Percentiles rank a stretch among this genome's conserved stretches.
Conservation (phyloP, 2,888 invertebrate species). For the Neocrepidodera transversa region DNA sequence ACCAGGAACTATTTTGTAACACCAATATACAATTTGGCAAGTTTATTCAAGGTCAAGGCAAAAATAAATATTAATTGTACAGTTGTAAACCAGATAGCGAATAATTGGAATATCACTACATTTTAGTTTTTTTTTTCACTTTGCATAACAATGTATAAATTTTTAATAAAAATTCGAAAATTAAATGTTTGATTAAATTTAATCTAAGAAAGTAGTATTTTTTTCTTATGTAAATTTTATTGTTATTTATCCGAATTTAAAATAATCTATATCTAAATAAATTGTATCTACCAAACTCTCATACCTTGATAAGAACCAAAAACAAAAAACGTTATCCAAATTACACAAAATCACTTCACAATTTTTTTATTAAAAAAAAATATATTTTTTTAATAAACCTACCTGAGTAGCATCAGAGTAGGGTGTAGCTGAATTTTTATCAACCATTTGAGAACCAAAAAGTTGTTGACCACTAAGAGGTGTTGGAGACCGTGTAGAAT, state of each 20-base stretch:
- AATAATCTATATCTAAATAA: too few species aligned
- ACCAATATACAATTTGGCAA: slow-evolving; percentile 12
- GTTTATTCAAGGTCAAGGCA: slow-evolving; percentile 23
- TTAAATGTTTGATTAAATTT: too few species aligned
- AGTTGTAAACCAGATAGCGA: background rate
- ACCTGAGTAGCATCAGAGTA: slow-evolving; percentile 99
- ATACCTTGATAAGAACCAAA: slow-evolving; percentile 14
- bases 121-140: slow-evolving; percentile 1
- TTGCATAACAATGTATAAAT: background rate
- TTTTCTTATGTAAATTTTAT: too few species aligned
- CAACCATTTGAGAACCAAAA: slow-evolving; percentile 91
- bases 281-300: background rate
- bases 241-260: too few species aligned
- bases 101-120: background rate
- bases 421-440: slow-evolving; percentile 90
- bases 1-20: slow-evolving; percentile 10
- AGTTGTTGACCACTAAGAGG: slow-evolving; percentile 71
- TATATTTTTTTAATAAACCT: slow-evolving; percentile 59
- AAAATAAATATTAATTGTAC: slow-evolving; percentile 3
- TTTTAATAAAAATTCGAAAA: too few species aligned
- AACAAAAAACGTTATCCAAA: slow-evolving; percentile 30
- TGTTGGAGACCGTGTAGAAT: slow-evolving; percentile 57
- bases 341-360: slow-evolving; percentile 29
- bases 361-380: slow-evolving; percentile 12
- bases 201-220: too few species aligned